phyloP scores from a whole-genome alignment of 2,113 vertebrate genomes.

The Silurus meridionalis region DNA sequence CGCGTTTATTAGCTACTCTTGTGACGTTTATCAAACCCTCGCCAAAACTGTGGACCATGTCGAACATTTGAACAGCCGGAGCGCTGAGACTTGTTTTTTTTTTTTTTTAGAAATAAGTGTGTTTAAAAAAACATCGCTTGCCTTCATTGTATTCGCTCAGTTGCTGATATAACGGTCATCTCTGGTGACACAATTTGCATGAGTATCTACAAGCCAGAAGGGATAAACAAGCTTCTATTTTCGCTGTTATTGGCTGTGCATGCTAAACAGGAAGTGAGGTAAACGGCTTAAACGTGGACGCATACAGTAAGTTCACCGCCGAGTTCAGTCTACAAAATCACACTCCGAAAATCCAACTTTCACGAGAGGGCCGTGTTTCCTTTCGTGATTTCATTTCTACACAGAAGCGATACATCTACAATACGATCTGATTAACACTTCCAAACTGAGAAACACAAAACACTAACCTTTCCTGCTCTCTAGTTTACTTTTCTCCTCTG shows the following conservation, averaged over 20 bases:
- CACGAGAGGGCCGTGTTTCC: neutral
- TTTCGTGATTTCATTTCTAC: neutral
- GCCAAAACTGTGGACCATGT: neutral
- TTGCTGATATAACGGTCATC: conserved; percentile 12
- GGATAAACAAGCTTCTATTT: neutral
- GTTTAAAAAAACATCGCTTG: neutral
- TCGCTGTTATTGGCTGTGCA: conserved; percentile 19
- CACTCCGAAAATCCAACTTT: neutral
- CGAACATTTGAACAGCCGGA: conserved; percentile 22
- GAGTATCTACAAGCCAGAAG: conserved; percentile 48
- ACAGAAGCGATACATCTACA: neutral
- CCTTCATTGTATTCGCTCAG: conserved; percentile 35
- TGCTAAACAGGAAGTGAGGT: conserved; percentile 23
- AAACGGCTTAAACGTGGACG: neutral
- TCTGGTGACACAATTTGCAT: conserved; percentile 64
- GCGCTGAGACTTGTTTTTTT: neutral
- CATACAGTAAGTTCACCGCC: neutral
- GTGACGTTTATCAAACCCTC: neutral
- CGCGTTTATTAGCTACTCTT: neutral
- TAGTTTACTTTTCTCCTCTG: neutral
- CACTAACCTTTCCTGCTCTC: neutral
- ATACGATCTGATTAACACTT: neutral
- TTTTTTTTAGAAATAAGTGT: conserved; percentile 32
- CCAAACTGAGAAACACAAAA: neutral
- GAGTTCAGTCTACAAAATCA: neutral